Percentiles rank a stretch among this genome's conserved stretches.
phyloP scores from a whole-genome alignment of 2,888 invertebrate genomes.

The Caenorhabditis virilis region DNA sequence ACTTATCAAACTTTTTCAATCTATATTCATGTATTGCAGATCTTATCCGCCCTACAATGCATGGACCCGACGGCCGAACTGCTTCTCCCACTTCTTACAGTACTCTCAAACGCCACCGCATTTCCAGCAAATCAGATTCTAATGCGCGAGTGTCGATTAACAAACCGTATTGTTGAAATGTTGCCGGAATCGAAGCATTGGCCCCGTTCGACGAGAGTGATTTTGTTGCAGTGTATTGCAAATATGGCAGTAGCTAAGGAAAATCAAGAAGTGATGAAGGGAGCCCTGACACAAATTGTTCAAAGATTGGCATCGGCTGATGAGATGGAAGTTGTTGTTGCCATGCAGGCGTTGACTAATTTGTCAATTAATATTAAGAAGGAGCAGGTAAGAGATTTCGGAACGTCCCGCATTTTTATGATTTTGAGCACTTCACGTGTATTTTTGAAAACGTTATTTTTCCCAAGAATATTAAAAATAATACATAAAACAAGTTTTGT shows the following conservation, averaged over 20 bases:
- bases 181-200: slow-evolving; percentile 47
- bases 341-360: slow-evolving; percentile 64
- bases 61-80: slow-evolving; percentile 58
- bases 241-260: slow-evolving; percentile 58
- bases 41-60: slow-evolving; percentile 56
- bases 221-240: slow-evolving; percentile 64
- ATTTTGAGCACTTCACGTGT: too few relatives aligned
- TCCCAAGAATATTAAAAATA: too few relatives aligned
- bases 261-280: slow-evolving; percentile 45
- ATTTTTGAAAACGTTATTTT: too few relatives aligned
- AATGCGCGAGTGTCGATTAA: slow-evolving; percentile 54
- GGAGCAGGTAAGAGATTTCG: slow-evolving; percentile 42
- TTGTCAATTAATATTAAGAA: slow-evolving; percentile 56
- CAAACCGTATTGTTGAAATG: slow-evolving; percentile 57
- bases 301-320: slow-evolving; percentile 49
- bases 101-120: slow-evolving; percentile 61
- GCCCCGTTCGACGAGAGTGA: slow-evolving; percentile 57
- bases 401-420: too few relatives aligned
- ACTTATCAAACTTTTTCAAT: too few relatives aligned
- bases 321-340: slow-evolving; percentile 62
- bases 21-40: slow-evolving; percentile 45
- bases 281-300: slow-evolving; percentile 48
- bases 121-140: slow-evolving; percentile 62
- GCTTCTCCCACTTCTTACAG: slow-evolving; percentile 59
- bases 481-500: too few relatives aligned